phyloP scores from a whole-genome alignment of 2,113 vertebrate species.

The Gobio gobio region DNA sequence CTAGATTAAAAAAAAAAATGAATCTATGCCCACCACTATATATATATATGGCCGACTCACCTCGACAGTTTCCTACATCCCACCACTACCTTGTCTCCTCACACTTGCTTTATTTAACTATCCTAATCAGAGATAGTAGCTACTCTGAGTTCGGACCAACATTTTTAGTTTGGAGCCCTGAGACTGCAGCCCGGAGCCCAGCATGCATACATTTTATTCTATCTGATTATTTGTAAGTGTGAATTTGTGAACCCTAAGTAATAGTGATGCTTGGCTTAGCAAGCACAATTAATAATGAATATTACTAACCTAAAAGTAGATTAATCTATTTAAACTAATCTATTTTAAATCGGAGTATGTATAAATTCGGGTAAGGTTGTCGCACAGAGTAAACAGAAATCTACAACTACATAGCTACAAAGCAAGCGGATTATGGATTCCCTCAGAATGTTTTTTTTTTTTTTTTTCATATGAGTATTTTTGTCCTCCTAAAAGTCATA shows the following conservation, averaged over 20 bases:
- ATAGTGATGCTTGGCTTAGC: neutral
- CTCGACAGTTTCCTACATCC: too few species aligned
- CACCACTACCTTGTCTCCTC: too few species aligned
- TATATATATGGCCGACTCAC: too few species aligned
- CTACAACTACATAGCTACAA: neutral
- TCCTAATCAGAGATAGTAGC: too few species aligned
- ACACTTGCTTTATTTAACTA: too few species aligned
- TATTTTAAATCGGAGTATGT: neutral
- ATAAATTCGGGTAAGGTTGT: neutral
- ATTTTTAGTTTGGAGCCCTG: too few species aligned
- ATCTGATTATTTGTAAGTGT: too few species aligned
- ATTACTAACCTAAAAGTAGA: neutral
- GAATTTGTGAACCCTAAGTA: neutral
- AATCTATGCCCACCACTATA: too few species aligned
- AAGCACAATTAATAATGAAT: neutral
- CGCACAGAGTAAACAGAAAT: neutral
- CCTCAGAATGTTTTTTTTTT: neutral
- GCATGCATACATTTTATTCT: too few species aligned
- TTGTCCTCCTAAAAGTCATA: slow-evolving; percentile 1
- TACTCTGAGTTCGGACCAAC: too few species aligned
- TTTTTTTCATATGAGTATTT: neutral
- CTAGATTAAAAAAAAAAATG: too few species aligned
- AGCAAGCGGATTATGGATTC: neutral
- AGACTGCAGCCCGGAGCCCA: too few species aligned
- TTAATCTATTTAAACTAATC: neutral